Evolutionary conservation across 2,888 invertebrate genomes (phyloP).

Genomic region (Mycalesis mineus): DNA sequence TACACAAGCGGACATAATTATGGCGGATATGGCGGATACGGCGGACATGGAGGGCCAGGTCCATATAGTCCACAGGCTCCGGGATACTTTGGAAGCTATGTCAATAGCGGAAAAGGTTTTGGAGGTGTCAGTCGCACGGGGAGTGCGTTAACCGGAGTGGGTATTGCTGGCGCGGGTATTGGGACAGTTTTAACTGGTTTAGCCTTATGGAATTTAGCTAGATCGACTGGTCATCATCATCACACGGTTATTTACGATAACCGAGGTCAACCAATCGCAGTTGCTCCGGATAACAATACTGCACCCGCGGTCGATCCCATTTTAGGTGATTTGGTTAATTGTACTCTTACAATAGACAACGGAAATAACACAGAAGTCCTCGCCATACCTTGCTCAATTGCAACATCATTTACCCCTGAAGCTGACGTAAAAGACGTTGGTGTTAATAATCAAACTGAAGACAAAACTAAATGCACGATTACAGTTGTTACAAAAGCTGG

Average conservation of each 20-base stretch:
- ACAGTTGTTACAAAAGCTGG: slow-evolving; percentile 63
- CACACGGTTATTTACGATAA: slow-evolving; percentile 73
- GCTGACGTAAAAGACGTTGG: slow-evolving; percentile 59
- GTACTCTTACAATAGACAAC: slow-evolving; percentile 64
- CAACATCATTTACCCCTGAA: slow-evolving; percentile 70
- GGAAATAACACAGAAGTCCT: slow-evolving; percentile 63
- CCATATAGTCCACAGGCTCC: slow-evolving; percentile 55
- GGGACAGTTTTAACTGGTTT: slow-evolving; percentile 71
- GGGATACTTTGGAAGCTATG: slow-evolving; percentile 65
- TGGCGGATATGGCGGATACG: slow-evolving; percentile 40
- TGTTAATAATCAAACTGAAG: slow-evolving; percentile 42
- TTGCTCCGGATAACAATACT: slow-evolving; percentile 56
- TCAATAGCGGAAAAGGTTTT: slow-evolving; percentile 45
- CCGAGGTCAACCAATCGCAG: slow-evolving; percentile 67
- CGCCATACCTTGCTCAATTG: slow-evolving; percentile 72
- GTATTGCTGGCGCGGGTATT: slow-evolving; percentile 69
- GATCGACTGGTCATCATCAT: slow-evolving; percentile 62
- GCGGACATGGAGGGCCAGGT: slow-evolving; percentile 42
- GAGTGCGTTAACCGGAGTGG: slow-evolving; percentile 60
- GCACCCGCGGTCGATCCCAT: slow-evolving; percentile 54
- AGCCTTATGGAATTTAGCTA: slow-evolving; percentile 72
- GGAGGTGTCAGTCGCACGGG: slow-evolving; percentile 57
- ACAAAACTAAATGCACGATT: slow-evolving; percentile 67
- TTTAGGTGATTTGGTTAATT: slow-evolving; percentile 65
- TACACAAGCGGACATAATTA: slow-evolving; percentile 47